Evolutionary conservation across 2,888 invertebrate species (phyloP).

Genomic region (Phlogophora meticulosa): DNA sequence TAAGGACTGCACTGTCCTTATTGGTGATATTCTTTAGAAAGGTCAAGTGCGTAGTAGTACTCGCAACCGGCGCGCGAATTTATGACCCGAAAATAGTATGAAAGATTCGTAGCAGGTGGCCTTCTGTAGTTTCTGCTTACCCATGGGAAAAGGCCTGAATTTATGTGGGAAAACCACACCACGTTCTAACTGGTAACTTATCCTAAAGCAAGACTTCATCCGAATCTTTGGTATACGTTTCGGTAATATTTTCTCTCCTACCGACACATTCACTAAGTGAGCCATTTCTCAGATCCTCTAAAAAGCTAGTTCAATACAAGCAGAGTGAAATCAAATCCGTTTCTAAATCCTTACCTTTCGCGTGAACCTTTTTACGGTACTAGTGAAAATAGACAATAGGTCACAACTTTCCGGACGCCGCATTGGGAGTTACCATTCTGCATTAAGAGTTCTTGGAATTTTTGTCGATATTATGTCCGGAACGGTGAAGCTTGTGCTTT

Average conservation of each 20-base stretch:
- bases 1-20: too few relatives aligned
- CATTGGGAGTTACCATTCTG: background rate
- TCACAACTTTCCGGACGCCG: conserved; percentile 9
- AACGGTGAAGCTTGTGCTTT: background rate
- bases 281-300: conserved; percentile 10
- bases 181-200: background rate
- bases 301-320: background rate
- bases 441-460: conserved; percentile 6
- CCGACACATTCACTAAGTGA: conserved; percentile 1
- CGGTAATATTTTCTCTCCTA: background rate
- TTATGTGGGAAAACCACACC: too few relatives aligned
- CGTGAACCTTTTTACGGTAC: conserved; percentile 16
- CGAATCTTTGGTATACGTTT: background rate
- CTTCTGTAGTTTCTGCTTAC: too few relatives aligned
- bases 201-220: conserved; percentile 7
- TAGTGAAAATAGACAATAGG: conserved; percentile 17
- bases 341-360: conserved; percentile 31
- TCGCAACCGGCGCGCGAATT: too few relatives aligned
- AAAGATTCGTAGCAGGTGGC: too few relatives aligned
- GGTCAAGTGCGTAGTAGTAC: too few relatives aligned
- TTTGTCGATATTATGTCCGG: background rate
- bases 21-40: too few relatives aligned
- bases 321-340: conserved; percentile 12
- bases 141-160: too few relatives aligned
- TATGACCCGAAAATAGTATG: too few relatives aligned